Evolutionary conservation across 2,113 vertebrate genomes (phyloP).

Genomic region (Tyto alba): DNA sequence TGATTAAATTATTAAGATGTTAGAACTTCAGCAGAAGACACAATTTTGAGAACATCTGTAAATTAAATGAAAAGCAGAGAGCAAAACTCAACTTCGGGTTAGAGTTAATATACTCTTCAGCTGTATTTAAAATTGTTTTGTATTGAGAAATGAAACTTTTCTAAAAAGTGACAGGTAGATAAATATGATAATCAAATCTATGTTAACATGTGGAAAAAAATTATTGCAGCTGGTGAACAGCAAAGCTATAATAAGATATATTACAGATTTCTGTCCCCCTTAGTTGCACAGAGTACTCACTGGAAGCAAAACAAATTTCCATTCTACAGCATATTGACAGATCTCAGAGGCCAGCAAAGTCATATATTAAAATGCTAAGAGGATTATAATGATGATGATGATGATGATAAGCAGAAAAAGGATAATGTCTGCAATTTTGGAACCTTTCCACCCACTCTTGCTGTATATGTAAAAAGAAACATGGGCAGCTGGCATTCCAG

Average conservation of each 20-base stretch:
- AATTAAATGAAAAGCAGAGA: background rate
- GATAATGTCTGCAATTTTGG: conserved; percentile 48
- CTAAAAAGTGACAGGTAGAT: background rate
- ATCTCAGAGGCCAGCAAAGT: background rate
- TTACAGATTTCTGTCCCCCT: background rate
- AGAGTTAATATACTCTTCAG: background rate
- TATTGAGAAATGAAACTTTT: background rate
- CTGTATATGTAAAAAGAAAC: conserved; percentile 41
- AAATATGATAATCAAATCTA: conserved; percentile 21
- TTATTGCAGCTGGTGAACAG: background rate
- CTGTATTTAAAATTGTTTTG: background rate
- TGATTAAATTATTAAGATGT: background rate
- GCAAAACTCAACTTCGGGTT: background rate
- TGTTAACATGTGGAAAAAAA: background rate
- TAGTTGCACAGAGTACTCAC: background rate
- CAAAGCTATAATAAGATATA: background rate
- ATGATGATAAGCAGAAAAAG: conserved; percentile 55
- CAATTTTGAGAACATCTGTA: background rate
- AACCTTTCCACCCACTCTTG: conserved; percentile 31
- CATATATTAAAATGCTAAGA: conserved; percentile 47
- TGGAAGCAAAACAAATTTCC: background rate
- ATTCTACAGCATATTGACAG: background rate
- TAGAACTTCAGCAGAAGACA: background rate
- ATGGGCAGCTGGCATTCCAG: conserved; percentile 66
- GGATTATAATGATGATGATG: conserved; percentile 41